Evolutionary conservation across 1,140 invertebrate species (phyloP), one percentile per base, ranked within the genome.

Genomic region (Medauroidea extradentata): DNA sequence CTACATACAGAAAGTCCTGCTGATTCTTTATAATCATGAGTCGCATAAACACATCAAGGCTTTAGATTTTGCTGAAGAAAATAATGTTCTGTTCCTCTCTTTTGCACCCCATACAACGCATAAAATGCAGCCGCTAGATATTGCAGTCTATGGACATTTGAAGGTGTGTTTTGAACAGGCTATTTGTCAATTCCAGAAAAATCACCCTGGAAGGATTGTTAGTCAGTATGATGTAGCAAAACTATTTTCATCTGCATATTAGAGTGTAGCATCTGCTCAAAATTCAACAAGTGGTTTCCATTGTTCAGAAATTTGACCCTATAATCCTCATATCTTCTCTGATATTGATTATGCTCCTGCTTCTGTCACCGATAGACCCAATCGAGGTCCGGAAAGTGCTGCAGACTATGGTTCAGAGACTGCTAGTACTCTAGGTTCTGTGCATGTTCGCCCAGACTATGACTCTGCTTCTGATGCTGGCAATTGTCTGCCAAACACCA

Each of bases 91-190:
- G 16, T 23, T 72, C 19, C 61, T 80, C 5, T 73, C 75, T 46
- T 67, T 81, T 46, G 75, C 78, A 59, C 75, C 78, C 27, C 77
- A 79, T 59, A 72, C 66, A 19, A 73, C 69, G 39, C 71, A 79
- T 64, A 74, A 73, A 63, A 64, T 80, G 51, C 78, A 80, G 58
- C 78, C 78, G 8, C 61, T 81, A 2, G 77, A 79, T 65, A 65
- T 73, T 14, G 54, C 66, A 51, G 71, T 78, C 42, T 79, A 68
- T 70, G 66, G 67, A 0, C 69, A 75, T 27, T 71, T 81, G 9
- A 78, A 79, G 19, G 53, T 16, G 56, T 63, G 11, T 49, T 73
- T 65, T 54, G 60, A 63, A 16, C 53, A 67, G 59, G 67, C 49
- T 54, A 46, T 66, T 39, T 48, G 59, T 11, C 4, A 4, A 4